Base-by-base conservation (phyloP, 2,888 invertebrate genomes). In the Hydriomena furcata region DNA sequence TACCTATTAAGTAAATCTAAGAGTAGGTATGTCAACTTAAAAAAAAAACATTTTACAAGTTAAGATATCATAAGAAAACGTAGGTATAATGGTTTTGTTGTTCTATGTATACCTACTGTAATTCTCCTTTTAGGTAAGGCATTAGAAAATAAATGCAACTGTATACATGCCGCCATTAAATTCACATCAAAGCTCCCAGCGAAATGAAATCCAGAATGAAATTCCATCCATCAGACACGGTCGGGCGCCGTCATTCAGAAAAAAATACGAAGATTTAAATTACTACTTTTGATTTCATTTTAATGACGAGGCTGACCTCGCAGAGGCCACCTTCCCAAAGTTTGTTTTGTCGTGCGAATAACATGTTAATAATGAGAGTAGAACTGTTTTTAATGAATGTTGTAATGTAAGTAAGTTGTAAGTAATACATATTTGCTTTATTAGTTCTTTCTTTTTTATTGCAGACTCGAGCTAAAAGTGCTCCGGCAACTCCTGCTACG, bases 401-500 rank as follows among this genome's bases (percentile, higher is more conserved):
- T 27, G 23, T 53, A 54, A n/a, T n/a, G n/a, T n/a, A n/a, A n/a
- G n/a, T n/a, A n/a, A n/a, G n/a, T n/a, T n/a, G n/a, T n/a, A n/a
- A n/a, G n/a, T n/a, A n/a, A 46, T 55, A 58, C 58, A 48, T 55
- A 46, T 45, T 52, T 52, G 50, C 42, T 44, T 17, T 49, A 20
- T 25, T 40, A 37, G 3, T 23, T 48, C 23, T 35, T 52, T 50
- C 52, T 68, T 60, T 69, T 57, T 86, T 82, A 78, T 85, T 86
- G 50, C 76, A 91, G 91, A 78, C 81, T 52, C 84, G 92, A 71
- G 84, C 92, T 49, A 82, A 89, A 53, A 91, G 91, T 68, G 90
- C 91, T 25, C 91, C 91, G 7, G 82, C 84, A 47, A 83, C 89
- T 32, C 87, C 90, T 10, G 84, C 80, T n/a, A 67, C 79, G 25